Evolutionary conservation across 2,888 invertebrate species (phyloP), one percentile per base, ranked within the genome.

Genomic region (Xanthia icteritia): DNA sequence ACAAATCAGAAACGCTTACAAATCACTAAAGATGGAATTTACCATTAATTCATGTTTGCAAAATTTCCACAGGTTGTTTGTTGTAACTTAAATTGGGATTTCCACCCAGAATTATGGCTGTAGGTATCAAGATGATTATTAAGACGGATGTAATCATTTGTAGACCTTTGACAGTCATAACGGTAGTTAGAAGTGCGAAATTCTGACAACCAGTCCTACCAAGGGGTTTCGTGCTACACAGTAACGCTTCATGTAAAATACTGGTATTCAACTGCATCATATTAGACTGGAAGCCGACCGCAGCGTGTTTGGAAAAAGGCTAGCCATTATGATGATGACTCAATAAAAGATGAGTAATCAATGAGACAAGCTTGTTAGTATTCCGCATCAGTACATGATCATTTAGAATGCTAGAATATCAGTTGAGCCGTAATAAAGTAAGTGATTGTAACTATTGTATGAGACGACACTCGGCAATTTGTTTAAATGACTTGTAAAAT

Each of bases 361-460:
- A 65, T 51, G 15, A 51, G 6, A 56, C 45, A n/a, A 36, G 13
- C 48, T 17, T 73, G 23, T 68, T 60, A 51, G 20, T 63, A 73
- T 71, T 63, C 64, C 42, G 23, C 17, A 82, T 36, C n/a, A 15
- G 42, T 61, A 65, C 58, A 67, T 71, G 51, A 71, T 64, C 61
- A 66, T 61, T 82, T 27, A 73, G 39, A 66, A 77, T 76, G 54
- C 60, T 71, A 51, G 39, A 63, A 63, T 54, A 76, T 42, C 58
- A 58, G 39, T 58, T 56, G 71, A 31, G n/a, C 42, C 11, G 45
- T 48, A 69, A 85, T 85, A 87, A 77, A 80, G 51, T 81, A 20
- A 54, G 31, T 58, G 15, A 78, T 73, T 83, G 66, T 27, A 23
- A 56, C 51, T 39, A n/a, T 61, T 66, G 23, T 66, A 36, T 1